Conservation (phyloP, 37 sponge, comb jelly and placozoan genomes). For the Theonella swinhoei region DNA sequence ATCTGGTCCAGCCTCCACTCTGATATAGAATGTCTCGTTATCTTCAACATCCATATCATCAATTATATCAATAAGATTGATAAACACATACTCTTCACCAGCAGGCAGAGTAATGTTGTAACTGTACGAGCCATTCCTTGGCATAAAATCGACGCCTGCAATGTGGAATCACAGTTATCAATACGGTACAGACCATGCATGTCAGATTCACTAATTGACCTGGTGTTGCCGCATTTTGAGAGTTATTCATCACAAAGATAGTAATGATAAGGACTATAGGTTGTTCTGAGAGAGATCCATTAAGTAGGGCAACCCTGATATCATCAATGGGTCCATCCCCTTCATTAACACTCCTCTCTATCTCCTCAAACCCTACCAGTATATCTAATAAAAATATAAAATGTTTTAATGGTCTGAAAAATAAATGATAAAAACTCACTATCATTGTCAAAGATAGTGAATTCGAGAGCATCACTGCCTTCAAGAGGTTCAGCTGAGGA, state of each 20-base stretch:
- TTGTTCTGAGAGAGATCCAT: not conserved
- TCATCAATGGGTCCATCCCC: not conserved
- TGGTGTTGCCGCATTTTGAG: not conserved
- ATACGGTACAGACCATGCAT: too few relatives aligned
- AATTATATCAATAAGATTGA: not conserved
- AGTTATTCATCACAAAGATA: not conserved
- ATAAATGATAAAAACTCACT: not conserved
- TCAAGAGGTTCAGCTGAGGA: not conserved
- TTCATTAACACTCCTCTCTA: not conserved
- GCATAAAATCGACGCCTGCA: not conserved
- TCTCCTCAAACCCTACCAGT: slow-evolving; percentile 1
- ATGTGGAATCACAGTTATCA: not conserved
- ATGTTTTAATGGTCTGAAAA: not conserved
- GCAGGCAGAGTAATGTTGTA: not conserved
- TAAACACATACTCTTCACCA: not conserved
- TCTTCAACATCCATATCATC: not conserved
- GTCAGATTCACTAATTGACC: not conserved
- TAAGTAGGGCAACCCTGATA: not conserved
- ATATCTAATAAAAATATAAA: not conserved
- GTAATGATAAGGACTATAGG: not conserved
- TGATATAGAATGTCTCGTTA: not conserved
- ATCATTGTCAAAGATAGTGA: slow-evolving; percentile 20
- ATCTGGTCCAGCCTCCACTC: not conserved
- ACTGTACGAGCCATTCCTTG: not conserved
- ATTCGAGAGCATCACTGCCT: not conserved